A percentile compares a stretch with the other conserved stretches of the same genome.
These are phyloP conservation scores for Ophion slaviceki DNA, from an alignment of 2,888 invertebrate species.

Conservation along the genomic window DNA sequence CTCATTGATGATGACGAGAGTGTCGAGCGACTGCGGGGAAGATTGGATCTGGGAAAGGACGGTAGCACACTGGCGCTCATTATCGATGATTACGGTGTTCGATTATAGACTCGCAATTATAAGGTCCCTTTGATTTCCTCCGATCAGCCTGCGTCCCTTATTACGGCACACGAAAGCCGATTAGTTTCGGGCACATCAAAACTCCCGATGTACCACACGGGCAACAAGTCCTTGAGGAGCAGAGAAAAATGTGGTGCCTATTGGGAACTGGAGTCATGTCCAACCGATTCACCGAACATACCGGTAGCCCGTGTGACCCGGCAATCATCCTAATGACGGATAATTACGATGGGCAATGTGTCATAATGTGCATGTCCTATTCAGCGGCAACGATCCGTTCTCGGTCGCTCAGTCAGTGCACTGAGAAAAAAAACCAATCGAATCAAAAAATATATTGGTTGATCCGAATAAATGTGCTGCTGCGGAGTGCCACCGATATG, in stretches of 20 bases:
- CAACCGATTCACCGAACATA: constrained; percentile 53
- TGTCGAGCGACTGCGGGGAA: constrained; percentile 70
- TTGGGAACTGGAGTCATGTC: constrained; percentile 25
- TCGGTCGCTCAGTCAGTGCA: constrained; percentile 16
- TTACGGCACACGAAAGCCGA: constrained; percentile 48
- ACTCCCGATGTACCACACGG: constrained; percentile 41
- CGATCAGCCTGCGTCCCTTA: constrained; percentile 36
- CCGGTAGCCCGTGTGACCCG: constrained; percentile 48
- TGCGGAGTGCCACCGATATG: too few relatives aligned
- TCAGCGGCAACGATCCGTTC: constrained; percentile 33
- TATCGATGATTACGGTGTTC: constrained; percentile 74
- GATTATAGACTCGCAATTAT: constrained; percentile 72
- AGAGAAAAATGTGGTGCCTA: background rate
- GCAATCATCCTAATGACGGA: constrained; percentile 63
- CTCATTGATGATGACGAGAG: constrained; percentile 61
- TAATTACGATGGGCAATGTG: constrained; percentile 57
- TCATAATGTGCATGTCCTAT: constrained; percentile 20
- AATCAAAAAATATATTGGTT: too few relatives aligned
- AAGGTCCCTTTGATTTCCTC: constrained; percentile 49
- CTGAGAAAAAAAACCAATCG: too few relatives aligned
- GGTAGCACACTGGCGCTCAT: constrained; percentile 72
- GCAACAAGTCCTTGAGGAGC: background rate
- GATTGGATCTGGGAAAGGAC: constrained; percentile 70
- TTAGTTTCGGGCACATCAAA: constrained; percentile 55
- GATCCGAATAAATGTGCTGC: too few relatives aligned